Evolutionary conservation across 2,888 invertebrate species (phyloP).

Genomic region (Hyposoter didymator): DNA sequence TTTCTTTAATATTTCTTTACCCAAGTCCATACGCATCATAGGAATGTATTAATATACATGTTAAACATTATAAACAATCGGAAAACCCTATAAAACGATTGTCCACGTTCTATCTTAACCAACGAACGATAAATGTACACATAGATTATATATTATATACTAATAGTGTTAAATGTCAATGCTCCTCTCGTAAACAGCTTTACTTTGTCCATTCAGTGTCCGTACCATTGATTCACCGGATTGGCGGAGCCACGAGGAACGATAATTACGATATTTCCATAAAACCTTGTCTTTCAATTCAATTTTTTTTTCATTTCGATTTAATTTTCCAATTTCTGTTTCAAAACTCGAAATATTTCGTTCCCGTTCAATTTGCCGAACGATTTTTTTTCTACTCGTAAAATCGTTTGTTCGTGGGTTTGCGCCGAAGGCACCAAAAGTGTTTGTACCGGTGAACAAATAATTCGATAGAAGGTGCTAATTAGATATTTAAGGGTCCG

Average conservation of each 20-base stretch:
- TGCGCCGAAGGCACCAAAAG: constrained; percentile 43
- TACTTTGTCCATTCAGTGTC: constrained; percentile 72
- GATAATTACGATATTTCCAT: constrained; percentile 18
- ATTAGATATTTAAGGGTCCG: constrained; percentile 75
- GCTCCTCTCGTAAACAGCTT: constrained; percentile 70
- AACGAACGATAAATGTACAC: constrained; percentile 62
- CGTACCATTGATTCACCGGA: constrained; percentile 70
- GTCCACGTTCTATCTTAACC: constrained; percentile 60
- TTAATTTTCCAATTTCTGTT: neutral
- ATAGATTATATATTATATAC: constrained; percentile 60
- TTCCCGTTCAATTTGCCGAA: neutral
- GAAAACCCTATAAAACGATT: constrained; percentile 35
- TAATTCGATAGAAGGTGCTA: constrained; percentile 82
- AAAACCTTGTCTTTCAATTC: neutral
- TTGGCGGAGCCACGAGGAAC: constrained; percentile 51
- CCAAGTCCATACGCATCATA: constrained; percentile 9
- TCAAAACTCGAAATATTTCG: neutral
- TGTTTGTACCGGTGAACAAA: constrained; percentile 70
- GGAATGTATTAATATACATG: constrained; percentile 15
- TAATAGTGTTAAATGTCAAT: constrained; percentile 57
- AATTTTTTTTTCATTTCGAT: constrained; percentile 8
- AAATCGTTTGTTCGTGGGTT: constrained; percentile 22
- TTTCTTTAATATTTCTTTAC: constrained; percentile 8
- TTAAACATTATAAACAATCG: constrained; percentile 31
- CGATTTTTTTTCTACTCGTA: neutral